Conservation (phyloP, 2,113 vertebrate species). For the Nothocercus nigrocapillus region DNA sequence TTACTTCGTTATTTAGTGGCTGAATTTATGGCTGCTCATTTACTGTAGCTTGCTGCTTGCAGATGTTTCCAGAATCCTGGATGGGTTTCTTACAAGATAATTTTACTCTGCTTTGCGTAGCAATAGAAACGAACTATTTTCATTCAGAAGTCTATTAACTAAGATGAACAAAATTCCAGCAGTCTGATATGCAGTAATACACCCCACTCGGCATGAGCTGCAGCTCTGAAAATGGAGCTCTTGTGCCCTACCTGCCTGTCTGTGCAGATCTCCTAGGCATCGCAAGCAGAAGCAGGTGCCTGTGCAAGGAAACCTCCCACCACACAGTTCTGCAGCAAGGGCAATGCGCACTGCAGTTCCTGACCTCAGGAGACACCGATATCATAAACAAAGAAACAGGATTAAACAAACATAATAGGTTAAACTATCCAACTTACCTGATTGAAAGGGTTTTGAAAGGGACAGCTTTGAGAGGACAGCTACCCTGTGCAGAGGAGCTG, state of each 20-base stretch:
- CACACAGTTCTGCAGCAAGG: not conserved
- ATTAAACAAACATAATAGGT: not conserved
- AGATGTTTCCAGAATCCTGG: not conserved
- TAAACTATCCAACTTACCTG: not conserved
- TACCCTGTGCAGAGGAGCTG: not conserved
- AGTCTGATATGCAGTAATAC: not conserved
- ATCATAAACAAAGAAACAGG: not conserved
- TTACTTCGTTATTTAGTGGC: not conserved
- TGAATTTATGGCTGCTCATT: not conserved
- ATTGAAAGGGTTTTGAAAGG: not conserved
- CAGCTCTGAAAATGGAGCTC: not conserved
- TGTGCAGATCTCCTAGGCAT: rapidly evolving
- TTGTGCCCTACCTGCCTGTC: rapidly evolving
- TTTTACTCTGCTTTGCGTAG: not conserved
- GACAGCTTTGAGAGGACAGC: not conserved
- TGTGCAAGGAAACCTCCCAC: not conserved
- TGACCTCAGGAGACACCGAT: too few relatives aligned
- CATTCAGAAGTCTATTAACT: not conserved
- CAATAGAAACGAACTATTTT: not conserved
- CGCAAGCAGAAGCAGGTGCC: not conserved
- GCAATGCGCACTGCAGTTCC: not conserved
- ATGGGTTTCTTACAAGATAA: not conserved
- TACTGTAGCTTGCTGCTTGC: not conserved
- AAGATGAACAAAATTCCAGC: not conserved
- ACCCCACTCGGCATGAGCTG: not conserved